Conservation (phyloP, 2,888 invertebrate species). For the Ptychoptera albimana region DNA sequence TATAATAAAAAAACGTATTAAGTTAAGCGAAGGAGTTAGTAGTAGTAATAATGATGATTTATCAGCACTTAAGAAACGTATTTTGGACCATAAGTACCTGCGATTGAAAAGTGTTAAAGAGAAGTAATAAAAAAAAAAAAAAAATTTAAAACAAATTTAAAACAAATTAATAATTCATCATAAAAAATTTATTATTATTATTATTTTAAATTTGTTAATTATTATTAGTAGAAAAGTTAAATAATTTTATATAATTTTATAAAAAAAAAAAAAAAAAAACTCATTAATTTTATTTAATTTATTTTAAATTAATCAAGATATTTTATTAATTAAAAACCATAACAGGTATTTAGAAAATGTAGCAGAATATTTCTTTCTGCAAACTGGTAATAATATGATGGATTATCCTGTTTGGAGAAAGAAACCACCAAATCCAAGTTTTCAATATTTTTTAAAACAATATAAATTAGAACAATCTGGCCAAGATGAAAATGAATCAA, state of each 20-base stretch:
- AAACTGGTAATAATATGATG: slow-evolving; percentile 75
- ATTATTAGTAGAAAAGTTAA: no score
- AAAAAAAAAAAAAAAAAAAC: no score
- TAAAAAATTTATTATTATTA: no score
- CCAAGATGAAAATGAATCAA: slow-evolving; percentile 24
- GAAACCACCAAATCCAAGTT: slow-evolving; percentile 57
- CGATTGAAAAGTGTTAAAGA: slow-evolving; percentile 53
- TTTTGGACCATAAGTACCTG: slow-evolving; percentile 54
- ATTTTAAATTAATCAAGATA: no score
- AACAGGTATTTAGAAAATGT: slow-evolving; percentile 56
- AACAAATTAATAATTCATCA: no score
- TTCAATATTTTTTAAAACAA: slow-evolving; percentile 58
- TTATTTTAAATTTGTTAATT: no score
- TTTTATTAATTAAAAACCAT: no score
- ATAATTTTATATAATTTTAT: no score
- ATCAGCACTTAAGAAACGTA: slow-evolving; percentile 42
- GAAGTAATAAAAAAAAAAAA: slow-evolving; percentile 28
- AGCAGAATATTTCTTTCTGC: slow-evolving; percentile 74
- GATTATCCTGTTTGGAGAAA: slow-evolving; percentile 76
- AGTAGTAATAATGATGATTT: slow-evolving; percentile 28
- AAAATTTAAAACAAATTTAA: no score
- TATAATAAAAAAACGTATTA: slow-evolving; percentile 1
- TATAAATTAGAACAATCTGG: slow-evolving; percentile 22
- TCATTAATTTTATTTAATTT: no score
- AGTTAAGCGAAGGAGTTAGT: slow-evolving; percentile 10